Percentiles rank a stretch among this genome's conserved stretches.
phyloP scores from a whole-genome alignment of 1,140 invertebrate species.

The Latrodectus geometricus region DNA sequence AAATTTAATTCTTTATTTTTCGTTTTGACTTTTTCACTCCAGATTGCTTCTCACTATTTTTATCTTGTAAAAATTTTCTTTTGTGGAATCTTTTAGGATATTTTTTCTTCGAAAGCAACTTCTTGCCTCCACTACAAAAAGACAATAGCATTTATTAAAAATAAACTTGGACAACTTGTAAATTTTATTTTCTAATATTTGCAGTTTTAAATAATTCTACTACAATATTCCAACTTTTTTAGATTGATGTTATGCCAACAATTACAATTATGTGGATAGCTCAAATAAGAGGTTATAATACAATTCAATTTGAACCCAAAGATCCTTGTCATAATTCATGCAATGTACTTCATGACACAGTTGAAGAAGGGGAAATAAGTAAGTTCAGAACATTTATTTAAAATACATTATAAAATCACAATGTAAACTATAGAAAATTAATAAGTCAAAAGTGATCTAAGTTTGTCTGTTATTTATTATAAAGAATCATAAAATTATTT shows the following conservation, averaged over 20 bases:
- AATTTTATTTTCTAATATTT: background rate
- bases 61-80: background rate
- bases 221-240: background rate
- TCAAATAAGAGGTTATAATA: constrained; percentile 78
- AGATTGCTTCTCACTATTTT: constrained; percentile 8
- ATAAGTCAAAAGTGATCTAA: no score
- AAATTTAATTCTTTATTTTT: background rate
- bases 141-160: background rate
- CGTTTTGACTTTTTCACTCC: background rate
- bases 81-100: background rate
- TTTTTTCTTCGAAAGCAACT: background rate
- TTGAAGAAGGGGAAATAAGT: constrained; percentile 79
- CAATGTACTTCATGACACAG: constrained; percentile 74
- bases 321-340: constrained; percentile 79
- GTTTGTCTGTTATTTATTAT: no score
- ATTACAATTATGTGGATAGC: constrained; percentile 79
- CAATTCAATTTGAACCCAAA: constrained; percentile 76
- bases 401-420: no score
- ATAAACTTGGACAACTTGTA: background rate
- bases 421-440: no score
- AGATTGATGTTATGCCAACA: constrained; percentile 74
- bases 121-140: background rate
- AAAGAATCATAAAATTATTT: no score
- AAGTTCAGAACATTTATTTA: constrained; percentile 62
- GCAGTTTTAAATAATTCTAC: background rate